These are phyloP conservation scores for Hemistola chrysoprasaria DNA, from an alignment of 2,888 invertebrate species.

Conservation along the genomic window DNA sequence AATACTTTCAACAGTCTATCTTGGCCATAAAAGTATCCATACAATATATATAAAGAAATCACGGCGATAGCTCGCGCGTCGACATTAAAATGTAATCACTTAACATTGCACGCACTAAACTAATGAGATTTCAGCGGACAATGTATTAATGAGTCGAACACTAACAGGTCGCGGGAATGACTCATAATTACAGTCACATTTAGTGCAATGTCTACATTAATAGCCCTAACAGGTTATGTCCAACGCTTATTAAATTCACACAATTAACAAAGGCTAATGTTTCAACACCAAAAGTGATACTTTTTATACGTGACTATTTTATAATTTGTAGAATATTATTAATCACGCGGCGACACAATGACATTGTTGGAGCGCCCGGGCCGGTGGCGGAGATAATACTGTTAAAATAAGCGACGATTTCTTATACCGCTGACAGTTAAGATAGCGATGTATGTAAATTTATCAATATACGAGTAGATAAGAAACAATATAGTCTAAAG, in stretches of 20 bases:
- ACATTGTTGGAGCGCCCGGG: slow-evolving; percentile 51
- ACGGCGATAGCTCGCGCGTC: slow-evolving; percentile 51
- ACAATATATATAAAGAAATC: slow-evolving; percentile 59
- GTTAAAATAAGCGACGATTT: slow-evolving; percentile 61
- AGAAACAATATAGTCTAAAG: slow-evolving; percentile 63
- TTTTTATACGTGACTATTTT: slow-evolving; percentile 41
- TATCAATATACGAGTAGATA: slow-evolving; percentile 80
- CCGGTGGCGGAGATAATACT: slow-evolving; percentile 63
- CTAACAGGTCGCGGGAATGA: slow-evolving; percentile 61
- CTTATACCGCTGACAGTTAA: slow-evolving; percentile 62
- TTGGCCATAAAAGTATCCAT: slow-evolving; percentile 44
- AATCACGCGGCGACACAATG: slow-evolving; percentile 39
- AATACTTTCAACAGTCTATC: slow-evolving; percentile 59
- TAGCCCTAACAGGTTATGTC: slow-evolving; percentile 40
- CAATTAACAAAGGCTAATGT: slow-evolving; percentile 15
- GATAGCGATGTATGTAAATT: slow-evolving; percentile 70
- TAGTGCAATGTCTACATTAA: slow-evolving; percentile 56
- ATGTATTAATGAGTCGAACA: slow-evolving; percentile 70
- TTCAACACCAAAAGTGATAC: slow-evolving; percentile 22
- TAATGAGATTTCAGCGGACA: slow-evolving; percentile 77
- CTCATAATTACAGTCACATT: slow-evolving; percentile 68
- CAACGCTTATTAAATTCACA: slow-evolving; percentile 15
- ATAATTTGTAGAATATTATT: slow-evolving; percentile 29
- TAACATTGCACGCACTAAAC: slow-evolving; percentile 74
- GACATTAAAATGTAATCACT: slow-evolving; percentile 76